Evolutionary conservation across 2,888 invertebrate genomes (phyloP), one percentile per base, ranked within the genome.

Genomic region (Hydrotaea diabolus): DNA sequence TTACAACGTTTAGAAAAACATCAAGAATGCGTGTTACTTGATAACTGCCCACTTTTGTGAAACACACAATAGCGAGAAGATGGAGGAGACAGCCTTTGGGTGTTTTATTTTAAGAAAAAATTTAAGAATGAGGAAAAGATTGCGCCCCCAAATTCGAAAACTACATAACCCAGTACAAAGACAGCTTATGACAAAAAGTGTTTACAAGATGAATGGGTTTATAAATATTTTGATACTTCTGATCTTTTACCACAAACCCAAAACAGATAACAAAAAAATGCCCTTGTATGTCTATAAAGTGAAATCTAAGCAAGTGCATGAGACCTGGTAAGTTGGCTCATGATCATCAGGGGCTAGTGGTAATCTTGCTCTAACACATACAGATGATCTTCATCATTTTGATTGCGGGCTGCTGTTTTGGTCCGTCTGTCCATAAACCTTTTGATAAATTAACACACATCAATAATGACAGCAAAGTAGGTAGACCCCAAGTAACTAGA

Each of bases 211-310:
- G 89, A 89, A 90, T 91, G 88, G 87, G 86, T 85, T 90, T 90
- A 89, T 91, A 90, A 90, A 89, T 90, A 90, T 89, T 90, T 87
- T 87, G 89, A 90, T 85, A 82, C 81, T 85, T 75, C 80, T 82
- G 53, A 23, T 39, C 80, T 64, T 49, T 46, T 49, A n/a, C 17
- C 31, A 31, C 26, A 23, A 43, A 43, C 3, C 17, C 2, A 21
- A 21, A 21, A 21, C 19, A n/a, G n/a, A n/a, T n/a, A n/a, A n/a
- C n/a, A 11, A 19, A 21, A 43, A 21, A 19, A 17, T 13, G 21
- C 17, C 31, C 31, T 7, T n/a, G n/a, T n/a, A n/a, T n/a, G n/a
- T n/a, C n/a, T n/a, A 64, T 1, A 39, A 11, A 39, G 13, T 43
- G 69, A 23, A 69, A 69, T 62, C 46, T 21, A 69, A 46, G 21